Percentiles rank a stretch among this genome's conserved stretches.
Conservation (phyloP, 2,797 vertebrate genomes). For the Geotria australis region DNA sequence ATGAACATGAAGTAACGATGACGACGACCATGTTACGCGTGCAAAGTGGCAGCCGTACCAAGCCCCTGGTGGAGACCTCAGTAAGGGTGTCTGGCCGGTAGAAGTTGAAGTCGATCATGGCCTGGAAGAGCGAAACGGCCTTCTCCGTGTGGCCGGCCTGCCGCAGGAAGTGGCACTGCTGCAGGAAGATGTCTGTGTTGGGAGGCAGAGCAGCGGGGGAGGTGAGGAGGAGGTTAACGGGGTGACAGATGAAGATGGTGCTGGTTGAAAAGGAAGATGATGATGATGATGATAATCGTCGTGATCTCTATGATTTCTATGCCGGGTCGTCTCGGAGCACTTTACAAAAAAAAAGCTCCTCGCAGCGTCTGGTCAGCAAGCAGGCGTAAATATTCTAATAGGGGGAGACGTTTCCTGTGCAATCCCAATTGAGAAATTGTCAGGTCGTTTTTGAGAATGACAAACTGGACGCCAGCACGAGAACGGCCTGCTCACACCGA, state of each 20-base stretch:
- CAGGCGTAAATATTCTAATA: too few relatives aligned
- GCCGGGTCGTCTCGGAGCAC: neutral
- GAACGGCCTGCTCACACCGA: too few relatives aligned
- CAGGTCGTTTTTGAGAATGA: too few relatives aligned
- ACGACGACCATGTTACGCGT: too few relatives aligned
- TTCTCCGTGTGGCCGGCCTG: constrained; percentile 47
- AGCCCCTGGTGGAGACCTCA: constrained; percentile 23
- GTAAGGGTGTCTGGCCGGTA: constrained; percentile 48
- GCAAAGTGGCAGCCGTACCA: constrained; percentile 8
- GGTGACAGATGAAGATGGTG: neutral
- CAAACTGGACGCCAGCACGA: too few relatives aligned
- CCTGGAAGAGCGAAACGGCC: constrained; percentile 48
- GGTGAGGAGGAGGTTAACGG: neutral
- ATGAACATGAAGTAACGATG: too few relatives aligned
- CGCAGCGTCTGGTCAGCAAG: too few relatives aligned
- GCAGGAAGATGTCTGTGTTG: constrained; percentile 31
- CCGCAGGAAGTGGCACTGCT: constrained; percentile 58
- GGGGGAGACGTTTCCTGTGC: too few relatives aligned
- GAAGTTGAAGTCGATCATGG: constrained; percentile 42
- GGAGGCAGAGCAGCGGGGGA: neutral
- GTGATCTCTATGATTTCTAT: neutral
- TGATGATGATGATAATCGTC: too few relatives aligned
- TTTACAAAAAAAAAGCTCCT: neutral
- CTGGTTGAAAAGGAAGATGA: neutral
- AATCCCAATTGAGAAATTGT: too few relatives aligned